Evolutionary conservation across 64 coral and sea anemone species (phyloP).

Genomic region (Anthopleura sola): DNA sequence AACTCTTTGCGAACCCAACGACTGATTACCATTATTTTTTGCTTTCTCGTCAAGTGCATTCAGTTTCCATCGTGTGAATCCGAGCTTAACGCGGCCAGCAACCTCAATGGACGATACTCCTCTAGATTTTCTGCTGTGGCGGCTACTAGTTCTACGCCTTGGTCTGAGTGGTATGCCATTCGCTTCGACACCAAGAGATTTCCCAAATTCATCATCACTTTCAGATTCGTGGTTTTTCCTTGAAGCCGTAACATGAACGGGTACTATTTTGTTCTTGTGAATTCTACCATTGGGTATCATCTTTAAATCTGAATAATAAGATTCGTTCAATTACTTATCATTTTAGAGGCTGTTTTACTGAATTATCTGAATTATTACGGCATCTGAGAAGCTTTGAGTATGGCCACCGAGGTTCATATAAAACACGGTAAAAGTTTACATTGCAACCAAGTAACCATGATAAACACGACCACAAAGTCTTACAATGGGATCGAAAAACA

Average conservation of each 20-base stretch:
- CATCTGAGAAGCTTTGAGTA: background rate
- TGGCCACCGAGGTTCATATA: background rate
- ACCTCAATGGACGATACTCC: slow-evolving; percentile 25
- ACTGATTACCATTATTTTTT: background rate
- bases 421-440: background rate
- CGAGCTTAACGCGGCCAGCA: slow-evolving; percentile 30
- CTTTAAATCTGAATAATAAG: background rate
- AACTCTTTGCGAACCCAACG: slow-evolving; percentile 26
- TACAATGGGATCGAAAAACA: background rate
- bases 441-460: background rate
- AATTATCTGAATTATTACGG: background rate
- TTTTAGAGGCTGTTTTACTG: background rate
- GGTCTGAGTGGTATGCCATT: background rate
- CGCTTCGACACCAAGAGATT: background rate
- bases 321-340: background rate
- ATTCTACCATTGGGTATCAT: slow-evolving; percentile 78
- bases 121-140: slow-evolving; percentile 11
- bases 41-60: slow-evolving; percentile 6
- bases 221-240: slow-evolving; percentile 34
- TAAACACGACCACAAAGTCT: background rate
- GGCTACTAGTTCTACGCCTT: background rate
- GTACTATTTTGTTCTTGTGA: slow-evolving; percentile 80
- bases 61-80: slow-evolving; percentile 46
- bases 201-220: slow-evolving; percentile 20
- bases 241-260: slow-evolving; percentile 22